Evolutionary conservation across 2,797 vertebrate species (phyloP).

Genomic region (Mus spretus): DNA sequence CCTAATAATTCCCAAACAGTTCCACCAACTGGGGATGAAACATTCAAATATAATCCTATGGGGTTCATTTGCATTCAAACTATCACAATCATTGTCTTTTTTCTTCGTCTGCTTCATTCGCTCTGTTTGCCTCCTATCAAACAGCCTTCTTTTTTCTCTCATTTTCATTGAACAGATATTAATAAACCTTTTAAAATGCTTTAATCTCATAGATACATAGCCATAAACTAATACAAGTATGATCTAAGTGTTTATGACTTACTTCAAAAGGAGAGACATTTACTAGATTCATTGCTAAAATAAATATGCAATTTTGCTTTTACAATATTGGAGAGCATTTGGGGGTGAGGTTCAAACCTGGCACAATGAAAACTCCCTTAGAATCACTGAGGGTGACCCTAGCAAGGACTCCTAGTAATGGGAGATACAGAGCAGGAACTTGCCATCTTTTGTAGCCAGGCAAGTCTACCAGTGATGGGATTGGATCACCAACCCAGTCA

Average conservation of each 20-base stretch:
- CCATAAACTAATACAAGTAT: neutral
- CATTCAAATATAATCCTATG: neutral
- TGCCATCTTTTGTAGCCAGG: neutral
- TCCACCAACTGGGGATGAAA: neutral
- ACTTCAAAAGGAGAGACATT: neutral
- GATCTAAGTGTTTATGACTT: neutral
- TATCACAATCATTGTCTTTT: neutral
- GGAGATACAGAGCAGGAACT: too few species aligned
- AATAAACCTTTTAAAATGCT: neutral
- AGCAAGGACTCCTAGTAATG: neutral
- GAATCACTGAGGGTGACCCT: neutral
- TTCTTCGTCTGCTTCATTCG: neutral
- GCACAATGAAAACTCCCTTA: too few species aligned
- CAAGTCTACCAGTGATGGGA: neutral
- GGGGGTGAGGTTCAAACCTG: neutral
- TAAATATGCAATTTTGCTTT: constrained; percentile 55
- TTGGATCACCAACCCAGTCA: too few species aligned
- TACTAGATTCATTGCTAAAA: neutral
- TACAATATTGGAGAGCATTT: neutral
- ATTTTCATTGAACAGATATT: neutral
- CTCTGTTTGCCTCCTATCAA: neutral
- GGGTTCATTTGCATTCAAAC: neutral
- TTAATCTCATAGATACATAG: neutral
- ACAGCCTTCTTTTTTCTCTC: neutral
- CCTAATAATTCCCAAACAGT: neutral